phyloP scores from a whole-genome alignment of 2,113 vertebrate species.

The Apteryx owenii region DNA sequence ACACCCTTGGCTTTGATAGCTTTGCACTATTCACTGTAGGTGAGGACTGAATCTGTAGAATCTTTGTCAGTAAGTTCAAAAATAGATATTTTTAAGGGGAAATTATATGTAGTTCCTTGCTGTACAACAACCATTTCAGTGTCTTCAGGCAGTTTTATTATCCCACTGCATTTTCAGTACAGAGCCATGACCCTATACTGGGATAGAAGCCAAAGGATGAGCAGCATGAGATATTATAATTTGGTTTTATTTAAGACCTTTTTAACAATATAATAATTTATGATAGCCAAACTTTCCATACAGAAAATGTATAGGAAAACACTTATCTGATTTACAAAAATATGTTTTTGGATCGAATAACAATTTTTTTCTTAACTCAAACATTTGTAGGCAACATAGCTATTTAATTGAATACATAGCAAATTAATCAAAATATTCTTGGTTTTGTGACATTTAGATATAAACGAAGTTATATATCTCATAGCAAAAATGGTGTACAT shows the following conservation, averaged over 20 bases:
- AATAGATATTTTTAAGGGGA: not conserved
- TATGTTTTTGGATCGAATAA: not conserved
- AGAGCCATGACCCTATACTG: slow-evolving; percentile 71
- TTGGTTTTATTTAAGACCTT: slow-evolving; percentile 64
- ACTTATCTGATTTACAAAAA: slow-evolving; percentile 11
- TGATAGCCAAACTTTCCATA: slow-evolving; percentile 42
- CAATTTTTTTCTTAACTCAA: not conserved
- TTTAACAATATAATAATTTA: slow-evolving; percentile 68
- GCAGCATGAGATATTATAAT: slow-evolving; percentile 70
- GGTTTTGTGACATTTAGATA: slow-evolving; percentile 1
- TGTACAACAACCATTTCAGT: slow-evolving; percentile 29
- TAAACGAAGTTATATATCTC: slow-evolving; percentile 32
- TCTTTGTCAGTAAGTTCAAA: slow-evolving; percentile 29
- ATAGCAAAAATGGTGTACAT: not conserved
- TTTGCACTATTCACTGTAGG: not conserved
- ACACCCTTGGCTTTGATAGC: not conserved
- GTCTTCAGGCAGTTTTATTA: slow-evolving; percentile 51
- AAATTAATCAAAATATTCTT: slow-evolving; percentile 34
- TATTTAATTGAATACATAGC: not conserved
- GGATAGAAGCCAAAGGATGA: slow-evolving; percentile 71
- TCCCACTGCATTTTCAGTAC: slow-evolving; percentile 64
- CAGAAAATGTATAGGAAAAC: slow-evolving; percentile 27
- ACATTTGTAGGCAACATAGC: not conserved
- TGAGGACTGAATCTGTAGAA: not conserved
- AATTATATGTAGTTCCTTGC: slow-evolving; percentile 6